Conservation (phyloP, 1,140 invertebrate genomes). For the Ostrea denselamellosa region DNA sequence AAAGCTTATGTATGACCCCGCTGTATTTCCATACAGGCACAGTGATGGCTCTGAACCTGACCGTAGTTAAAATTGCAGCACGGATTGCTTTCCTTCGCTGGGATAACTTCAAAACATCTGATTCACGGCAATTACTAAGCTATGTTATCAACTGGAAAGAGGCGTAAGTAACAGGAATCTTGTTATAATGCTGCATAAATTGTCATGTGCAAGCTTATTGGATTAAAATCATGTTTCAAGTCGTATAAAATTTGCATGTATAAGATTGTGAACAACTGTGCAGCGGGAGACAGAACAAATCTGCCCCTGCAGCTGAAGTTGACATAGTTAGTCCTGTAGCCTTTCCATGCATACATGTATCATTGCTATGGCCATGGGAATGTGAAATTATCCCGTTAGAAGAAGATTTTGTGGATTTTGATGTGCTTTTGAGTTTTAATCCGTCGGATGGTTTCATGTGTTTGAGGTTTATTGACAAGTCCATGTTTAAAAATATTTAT, state of each 20-base stretch:
- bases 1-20: conserved; percentile 20
- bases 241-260: neutral
- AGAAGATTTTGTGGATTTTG: neutral
- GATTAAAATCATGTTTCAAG: neutral
- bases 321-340: neutral
- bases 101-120: conserved; percentile 84
- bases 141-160: conserved; percentile 90
- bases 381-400: conserved; percentile 23
- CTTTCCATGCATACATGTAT: neutral
- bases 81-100: conserved; percentile 82
- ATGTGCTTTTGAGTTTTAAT: neutral
- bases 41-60: conserved; percentile 45
- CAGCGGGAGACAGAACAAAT: neutral
- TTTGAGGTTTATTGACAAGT: neutral
- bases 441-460: neutral
- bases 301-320: neutral
- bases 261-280: neutral
- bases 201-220: neutral
- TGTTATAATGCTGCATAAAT: neutral
- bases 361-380: neutral
- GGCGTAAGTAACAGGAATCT: conserved; percentile 79
- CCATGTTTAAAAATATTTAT: too few relatives aligned
- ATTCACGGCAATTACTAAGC: conserved; percentile 87
- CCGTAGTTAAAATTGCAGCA: conserved; percentile 47
- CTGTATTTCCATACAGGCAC: conserved; percentile 35